These are phyloP conservation scores for Arrhamphus sclerolepis DNA, from an alignment of 2,797 vertebrate species.

Conservation along the genomic window DNA sequence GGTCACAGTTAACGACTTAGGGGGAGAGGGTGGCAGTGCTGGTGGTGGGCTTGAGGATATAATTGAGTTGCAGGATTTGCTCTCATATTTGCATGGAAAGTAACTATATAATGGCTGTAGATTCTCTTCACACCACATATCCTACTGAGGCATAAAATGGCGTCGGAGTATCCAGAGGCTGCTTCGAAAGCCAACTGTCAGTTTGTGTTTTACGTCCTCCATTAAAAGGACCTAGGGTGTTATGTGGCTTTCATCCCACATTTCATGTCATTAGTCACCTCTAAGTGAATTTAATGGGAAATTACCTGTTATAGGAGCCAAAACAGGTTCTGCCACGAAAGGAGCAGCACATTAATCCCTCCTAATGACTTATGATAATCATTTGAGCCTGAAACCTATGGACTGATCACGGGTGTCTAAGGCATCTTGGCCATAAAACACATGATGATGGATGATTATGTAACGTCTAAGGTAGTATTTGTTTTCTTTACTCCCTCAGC, in stretches of 20 bases:
- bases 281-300: conserved; percentile 61
- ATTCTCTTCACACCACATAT: conserved; percentile 17
- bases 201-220: conserved; percentile 29
- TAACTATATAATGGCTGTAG: conserved; percentile 16
- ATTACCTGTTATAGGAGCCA: conserved; percentile 44
- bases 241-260: conserved; percentile 38
- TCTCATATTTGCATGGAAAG: conserved; percentile 47
- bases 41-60: conserved; percentile 20
- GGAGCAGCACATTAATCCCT: conserved; percentile 45
- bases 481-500: not conserved
- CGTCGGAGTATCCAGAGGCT: conserved; percentile 15
- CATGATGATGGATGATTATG: conserved; percentile 35
- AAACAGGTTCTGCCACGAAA: conserved; percentile 33
- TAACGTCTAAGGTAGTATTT: not conserved
- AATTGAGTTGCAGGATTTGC: conserved; percentile 26
- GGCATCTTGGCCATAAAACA: conserved; percentile 36
- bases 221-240: conserved; percentile 39
- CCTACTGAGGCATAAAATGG: conserved; percentile 20
- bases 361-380: conserved; percentile 54
- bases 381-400: conserved; percentile 43
- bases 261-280: conserved; percentile 51
- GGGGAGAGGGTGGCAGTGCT: conserved; percentile 26
- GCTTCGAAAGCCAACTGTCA: conserved; percentile 33
- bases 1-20: conserved; percentile 63
- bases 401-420: conserved; percentile 39